Evolutionary conservation across 2,113 vertebrate genomes (phyloP).

Genomic region (Microcebus jonahi): DNA sequence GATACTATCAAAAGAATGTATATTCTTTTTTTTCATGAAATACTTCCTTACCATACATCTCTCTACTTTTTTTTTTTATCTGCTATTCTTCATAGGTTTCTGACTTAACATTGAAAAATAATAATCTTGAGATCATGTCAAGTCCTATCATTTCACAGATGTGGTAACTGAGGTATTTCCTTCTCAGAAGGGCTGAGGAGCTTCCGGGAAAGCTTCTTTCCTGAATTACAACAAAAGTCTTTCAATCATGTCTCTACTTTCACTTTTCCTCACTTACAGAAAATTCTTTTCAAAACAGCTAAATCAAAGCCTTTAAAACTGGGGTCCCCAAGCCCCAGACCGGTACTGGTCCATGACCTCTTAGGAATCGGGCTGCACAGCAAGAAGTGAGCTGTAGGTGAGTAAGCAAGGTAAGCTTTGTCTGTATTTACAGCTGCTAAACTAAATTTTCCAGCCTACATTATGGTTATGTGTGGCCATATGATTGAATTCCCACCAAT

Average conservation of each 20-base stretch:
- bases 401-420: no score
- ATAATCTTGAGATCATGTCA: neutral
- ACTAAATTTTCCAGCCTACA: neutral
- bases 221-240: neutral
- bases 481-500: neutral
- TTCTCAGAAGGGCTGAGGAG: neutral
- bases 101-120: neutral
- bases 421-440: neutral
- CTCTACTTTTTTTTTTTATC: neutral
- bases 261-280: neutral
- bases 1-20: neutral
- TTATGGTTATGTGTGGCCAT: neutral
- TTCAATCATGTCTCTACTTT: neutral
- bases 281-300: neutral
- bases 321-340: no score
- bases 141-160: neutral
- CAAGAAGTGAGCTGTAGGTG: no score
- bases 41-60: neutral
- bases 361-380: no score
- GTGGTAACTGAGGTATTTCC: neutral
- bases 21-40: neutral
- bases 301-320: neutral
- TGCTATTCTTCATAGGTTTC: neutral
- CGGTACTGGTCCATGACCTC: fast-evolving
- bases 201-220: neutral